Evolutionary conservation across 2,113 vertebrate species (phyloP).

Genomic region (Thamnophis sirtalis): DNA sequence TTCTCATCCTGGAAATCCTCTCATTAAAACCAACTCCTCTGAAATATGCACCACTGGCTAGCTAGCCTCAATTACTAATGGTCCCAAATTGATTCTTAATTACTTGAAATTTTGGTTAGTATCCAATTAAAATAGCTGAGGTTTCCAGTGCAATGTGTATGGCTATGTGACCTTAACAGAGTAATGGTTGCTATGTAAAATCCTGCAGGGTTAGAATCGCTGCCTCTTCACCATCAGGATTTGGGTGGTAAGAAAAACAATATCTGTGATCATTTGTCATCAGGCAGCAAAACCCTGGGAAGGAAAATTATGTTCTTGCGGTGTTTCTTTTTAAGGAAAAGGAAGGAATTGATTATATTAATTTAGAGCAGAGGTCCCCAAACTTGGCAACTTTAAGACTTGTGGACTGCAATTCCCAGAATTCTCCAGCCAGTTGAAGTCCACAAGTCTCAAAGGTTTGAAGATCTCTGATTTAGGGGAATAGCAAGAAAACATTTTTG

Average conservation of each 20-base stretch:
- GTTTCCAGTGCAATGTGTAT: constrained; percentile 38
- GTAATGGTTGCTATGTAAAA: constrained; percentile 54
- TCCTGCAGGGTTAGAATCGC: constrained; percentile 62
- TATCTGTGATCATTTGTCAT: constrained; percentile 64
- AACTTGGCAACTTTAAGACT: too few species aligned
- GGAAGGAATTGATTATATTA: constrained; percentile 41
- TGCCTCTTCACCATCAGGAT: constrained; percentile 34
- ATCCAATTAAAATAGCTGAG: constrained; percentile 81
- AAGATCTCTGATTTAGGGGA: constrained; percentile 28
- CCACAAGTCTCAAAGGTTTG: too few species aligned
- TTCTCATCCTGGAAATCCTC: constrained; percentile 70
- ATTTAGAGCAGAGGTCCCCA: constrained; percentile 24
- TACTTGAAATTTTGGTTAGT: constrained; percentile 90
- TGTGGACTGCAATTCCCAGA: too few species aligned
- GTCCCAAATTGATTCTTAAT: constrained; percentile 99
- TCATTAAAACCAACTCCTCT: constrained; percentile 88
- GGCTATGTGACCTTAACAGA: constrained; percentile 48
- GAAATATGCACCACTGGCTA: constrained; percentile 88
- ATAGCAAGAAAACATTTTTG: constrained; percentile 45
- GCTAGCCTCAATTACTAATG: constrained; percentile 89
- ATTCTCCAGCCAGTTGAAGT: too few species aligned
- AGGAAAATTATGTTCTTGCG: constrained; percentile 58
- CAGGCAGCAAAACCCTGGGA: constrained; percentile 59
- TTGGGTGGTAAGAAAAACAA: constrained; percentile 57
- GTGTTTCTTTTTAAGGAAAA: constrained; percentile 61